Base-by-base conservation (phyloP, 2,113 vertebrate species). In the Misgurnus mizolepis region DNA sequence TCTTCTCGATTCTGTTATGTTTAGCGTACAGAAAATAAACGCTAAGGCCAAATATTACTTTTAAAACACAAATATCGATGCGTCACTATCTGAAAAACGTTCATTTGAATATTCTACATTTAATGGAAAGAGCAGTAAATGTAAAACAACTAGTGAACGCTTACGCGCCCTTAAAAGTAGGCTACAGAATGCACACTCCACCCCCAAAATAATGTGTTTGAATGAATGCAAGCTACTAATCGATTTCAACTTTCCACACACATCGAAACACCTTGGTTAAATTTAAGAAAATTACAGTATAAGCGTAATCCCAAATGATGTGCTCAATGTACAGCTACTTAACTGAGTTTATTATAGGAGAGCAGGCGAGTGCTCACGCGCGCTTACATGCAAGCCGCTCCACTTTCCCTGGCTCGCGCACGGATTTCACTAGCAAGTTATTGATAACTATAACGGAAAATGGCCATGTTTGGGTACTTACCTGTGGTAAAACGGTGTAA, bases 261-360 rank as follows among this genome's bases (percentile, higher is more conserved):
- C 41, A 49, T 18, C 12, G 17, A 14, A n/a, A 34, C 0, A n/a
- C 6, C 10, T 1, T 6, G 2, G 22, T 0, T 17, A 34, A 34
- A 49, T 45, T 58, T n/a, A 8, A 18, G 55, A 58, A 8, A 17
- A 18, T 7, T 1, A 17, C 17, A 15, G 5, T 18, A 58, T 47
- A 10, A 47, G 45, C 45, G 45, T 8, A 8, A 58, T 58, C 27
- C 27, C 27, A 34, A 34, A 34, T 34, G 27, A 3, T 34, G 27
- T 34, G 27, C 27, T 34, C 4, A 27, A 64, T 9, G 14, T 41
- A 56, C 5, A 58, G 69, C 22, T 34, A 50, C 34, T 49, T 50
- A 17, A 60, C 12, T 3, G 70, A 76, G 75, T 77, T 77, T 77
- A 77, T 77, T 77, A 77, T 67, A 77, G 47, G 62, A 27, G 45